Percentiles rank a stretch among this genome's conserved stretches.
Conservation (phyloP, 2,888 invertebrate species). For the Mesochorus sp. region DNA sequence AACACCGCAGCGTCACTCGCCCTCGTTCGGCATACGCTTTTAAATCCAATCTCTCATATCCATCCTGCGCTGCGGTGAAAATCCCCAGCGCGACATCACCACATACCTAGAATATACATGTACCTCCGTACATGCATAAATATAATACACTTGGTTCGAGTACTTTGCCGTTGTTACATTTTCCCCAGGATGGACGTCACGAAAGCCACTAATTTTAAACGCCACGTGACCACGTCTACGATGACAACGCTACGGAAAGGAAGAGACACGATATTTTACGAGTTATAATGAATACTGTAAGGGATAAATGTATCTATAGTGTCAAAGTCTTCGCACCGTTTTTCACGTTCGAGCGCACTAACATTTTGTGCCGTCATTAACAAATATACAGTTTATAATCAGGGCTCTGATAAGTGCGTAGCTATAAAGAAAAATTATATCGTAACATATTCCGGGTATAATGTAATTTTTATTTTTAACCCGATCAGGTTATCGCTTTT, state of each 20-base stretch:
- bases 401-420: too few relatives aligned
- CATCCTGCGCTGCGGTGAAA: slow-evolving; percentile 8
- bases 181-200: not conserved
- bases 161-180: not conserved
- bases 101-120: not conserved
- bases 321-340: not conserved
- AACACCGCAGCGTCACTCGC: slow-evolving; percentile 16
- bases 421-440: too few relatives aligned
- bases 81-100: not conserved
- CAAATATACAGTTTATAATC: too few relatives aligned
- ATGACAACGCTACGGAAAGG: not conserved
- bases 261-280: not conserved
- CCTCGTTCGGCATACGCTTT: slow-evolving; percentile 25
- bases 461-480: too few relatives aligned
- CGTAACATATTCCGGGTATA: too few relatives aligned
- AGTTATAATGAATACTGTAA: slow-evolving; percentile 2
- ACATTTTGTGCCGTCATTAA: too few relatives aligned
- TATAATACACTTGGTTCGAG: not conserved
- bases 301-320: not conserved
- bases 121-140: not conserved
- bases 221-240: not conserved
- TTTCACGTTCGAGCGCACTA: too few relatives aligned
- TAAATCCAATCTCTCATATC: slow-evolving; percentile 33
- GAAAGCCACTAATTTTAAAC: not conserved
- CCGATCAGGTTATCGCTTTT: too few relatives aligned